These are phyloP conservation scores for Drosophila tani DNA, from an alignment of 1,140 invertebrate genomes.

Conservation along the genomic window DNA sequence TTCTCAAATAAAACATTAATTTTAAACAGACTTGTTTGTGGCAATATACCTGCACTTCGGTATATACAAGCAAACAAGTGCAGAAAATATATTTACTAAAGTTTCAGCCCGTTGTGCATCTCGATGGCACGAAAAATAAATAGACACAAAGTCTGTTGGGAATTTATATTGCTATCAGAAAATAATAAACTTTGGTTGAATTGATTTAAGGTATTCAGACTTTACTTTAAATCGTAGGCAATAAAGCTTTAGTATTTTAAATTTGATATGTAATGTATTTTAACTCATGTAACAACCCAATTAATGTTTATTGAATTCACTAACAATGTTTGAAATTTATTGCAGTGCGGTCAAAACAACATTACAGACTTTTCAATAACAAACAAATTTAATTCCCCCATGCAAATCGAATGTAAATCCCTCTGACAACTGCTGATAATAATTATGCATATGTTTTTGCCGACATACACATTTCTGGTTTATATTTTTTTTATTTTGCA, in stretches of 20 bases:
- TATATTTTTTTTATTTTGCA: conserved; percentile 9
- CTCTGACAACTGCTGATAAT: not conserved
- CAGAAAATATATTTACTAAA: not conserved
- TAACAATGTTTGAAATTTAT: not conserved
- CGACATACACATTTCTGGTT: not conserved
- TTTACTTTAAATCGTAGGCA: not conserved
- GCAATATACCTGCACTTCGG: no score
- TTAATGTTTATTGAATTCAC: no score
- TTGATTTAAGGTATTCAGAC: not conserved
- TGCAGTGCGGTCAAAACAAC: not conserved
- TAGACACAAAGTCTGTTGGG: not conserved
- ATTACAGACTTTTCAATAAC: not conserved
- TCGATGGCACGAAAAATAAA: not conserved
- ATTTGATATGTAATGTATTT: not conserved
- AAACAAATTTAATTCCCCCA: conserved; percentile 3
- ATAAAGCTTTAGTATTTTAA: not conserved
- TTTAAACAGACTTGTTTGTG: not conserved
- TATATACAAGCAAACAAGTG: not conserved
- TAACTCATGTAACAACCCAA: not conserved
- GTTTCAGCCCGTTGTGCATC: not conserved
- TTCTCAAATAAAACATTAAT: not conserved
- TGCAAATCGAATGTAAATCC: not conserved
- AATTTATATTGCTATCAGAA: not conserved
- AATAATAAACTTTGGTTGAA: not conserved
- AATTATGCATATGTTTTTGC: not conserved